These are phyloP conservation scores for Herminia tarsipennalis DNA, from an alignment of 2,888 invertebrate genomes.

Conservation along the genomic window DNA sequence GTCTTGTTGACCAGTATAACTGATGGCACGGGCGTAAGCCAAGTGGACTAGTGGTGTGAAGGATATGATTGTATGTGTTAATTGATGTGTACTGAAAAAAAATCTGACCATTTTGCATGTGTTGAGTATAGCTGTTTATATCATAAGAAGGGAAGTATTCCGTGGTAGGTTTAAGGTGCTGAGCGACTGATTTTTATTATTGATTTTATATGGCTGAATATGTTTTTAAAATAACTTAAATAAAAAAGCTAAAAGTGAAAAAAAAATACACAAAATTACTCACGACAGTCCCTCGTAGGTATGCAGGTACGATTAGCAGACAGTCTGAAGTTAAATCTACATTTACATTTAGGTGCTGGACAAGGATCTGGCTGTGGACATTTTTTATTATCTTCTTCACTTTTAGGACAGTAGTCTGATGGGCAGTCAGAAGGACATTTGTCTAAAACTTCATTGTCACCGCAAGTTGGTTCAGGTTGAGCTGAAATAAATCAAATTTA, in stretches of 20 bases:
- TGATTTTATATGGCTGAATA: too few relatives aligned
- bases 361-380: slow-evolving; percentile 44
- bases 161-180: too few relatives aligned
- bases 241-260: neutral
- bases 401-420: slow-evolving; percentile 52
- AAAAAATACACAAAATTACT: slow-evolving; percentile 33
- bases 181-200: too few relatives aligned
- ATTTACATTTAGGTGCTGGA: slow-evolving; percentile 52
- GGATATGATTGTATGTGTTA: too few relatives aligned
- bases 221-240: neutral
- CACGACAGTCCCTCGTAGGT: slow-evolving; percentile 52
- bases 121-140: too few relatives aligned
- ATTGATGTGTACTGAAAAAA: too few relatives aligned
- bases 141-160: too few relatives aligned
- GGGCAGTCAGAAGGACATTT: slow-evolving; percentile 50
- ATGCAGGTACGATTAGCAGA: slow-evolving; percentile 56
- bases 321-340: slow-evolving; percentile 52
- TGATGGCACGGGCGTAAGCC: too few relatives aligned
- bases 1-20: too few relatives aligned
- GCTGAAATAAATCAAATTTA: too few relatives aligned
- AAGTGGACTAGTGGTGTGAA: too few relatives aligned
- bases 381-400: slow-evolving; percentile 19
- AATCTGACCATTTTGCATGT: too few relatives aligned
- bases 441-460: slow-evolving; percentile 40
- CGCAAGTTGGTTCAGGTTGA: slow-evolving; percentile 39